A percentile compares a stretch with the other conserved stretches of the same genome.
Conservation (phyloP, 2,113 vertebrate genomes). For the Dryoscopus gambensis region DNA sequence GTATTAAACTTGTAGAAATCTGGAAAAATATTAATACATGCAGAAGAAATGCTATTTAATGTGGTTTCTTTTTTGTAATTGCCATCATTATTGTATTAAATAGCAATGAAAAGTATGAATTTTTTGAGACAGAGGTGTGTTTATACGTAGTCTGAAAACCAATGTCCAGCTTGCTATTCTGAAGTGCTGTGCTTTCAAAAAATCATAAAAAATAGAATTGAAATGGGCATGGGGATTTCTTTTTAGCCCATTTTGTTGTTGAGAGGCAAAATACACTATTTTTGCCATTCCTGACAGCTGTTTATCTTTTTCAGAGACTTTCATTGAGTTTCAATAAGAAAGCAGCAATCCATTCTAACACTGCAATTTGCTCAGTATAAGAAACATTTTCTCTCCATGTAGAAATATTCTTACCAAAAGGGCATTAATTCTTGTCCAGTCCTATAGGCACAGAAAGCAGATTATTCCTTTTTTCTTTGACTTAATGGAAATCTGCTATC, state of each 20-base stretch:
- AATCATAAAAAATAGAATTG: not conserved
- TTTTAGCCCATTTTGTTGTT: not conserved
- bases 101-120: not conserved
- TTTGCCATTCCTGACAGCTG: not conserved
- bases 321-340: not conserved
- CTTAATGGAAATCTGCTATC: not conserved
- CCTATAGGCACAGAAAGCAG: not conserved
- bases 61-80: not conserved
- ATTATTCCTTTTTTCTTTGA: not conserved
- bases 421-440: not conserved
- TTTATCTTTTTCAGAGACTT: not conserved
- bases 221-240: not conserved
- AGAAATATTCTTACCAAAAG: conserved; percentile 3
- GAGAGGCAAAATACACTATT: not conserved
- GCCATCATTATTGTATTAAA: not conserved
- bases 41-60: not conserved
- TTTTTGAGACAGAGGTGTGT: not conserved
- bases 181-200: not conserved
- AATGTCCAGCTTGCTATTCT: not conserved
- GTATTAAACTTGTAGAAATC: not conserved
- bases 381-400: not conserved
- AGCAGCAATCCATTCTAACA: not conserved
- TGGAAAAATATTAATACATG: not conserved
- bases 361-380: not conserved
- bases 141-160: not conserved